These are phyloP conservation scores for Lithophane socia DNA, from an alignment of 2,888 invertebrate genomes.

Conservation along the genomic window DNA sequence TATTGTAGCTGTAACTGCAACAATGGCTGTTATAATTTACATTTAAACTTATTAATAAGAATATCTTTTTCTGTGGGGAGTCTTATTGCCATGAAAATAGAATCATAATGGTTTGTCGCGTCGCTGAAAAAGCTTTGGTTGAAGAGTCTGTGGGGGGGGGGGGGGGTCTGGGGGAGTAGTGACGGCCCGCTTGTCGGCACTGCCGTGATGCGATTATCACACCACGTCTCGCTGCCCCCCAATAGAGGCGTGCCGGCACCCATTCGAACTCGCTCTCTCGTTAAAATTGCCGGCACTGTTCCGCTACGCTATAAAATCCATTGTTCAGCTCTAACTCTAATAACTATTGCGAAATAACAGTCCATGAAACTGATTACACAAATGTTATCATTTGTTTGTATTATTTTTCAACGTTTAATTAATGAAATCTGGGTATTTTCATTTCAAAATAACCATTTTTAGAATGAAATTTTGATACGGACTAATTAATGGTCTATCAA, in stretches of 20 bases:
- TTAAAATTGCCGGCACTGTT: conserved; percentile 88
- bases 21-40: conserved; percentile 69
- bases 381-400: conserved; percentile 36
- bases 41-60: conserved; percentile 82
- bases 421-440: background rate
- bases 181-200: conserved; percentile 73
- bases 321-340: conserved; percentile 88
- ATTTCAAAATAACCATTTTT: background rate
- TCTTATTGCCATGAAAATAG: conserved; percentile 86
- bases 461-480: background rate
- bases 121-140: conserved; percentile 82
- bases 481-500: background rate
- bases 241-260: conserved; percentile 86
- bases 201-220: conserved; percentile 92
- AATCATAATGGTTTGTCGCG: conserved; percentile 88
- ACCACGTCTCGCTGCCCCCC: conserved; percentile 92
- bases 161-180: conserved; percentile 58
- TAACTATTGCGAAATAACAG: conserved; percentile 88
- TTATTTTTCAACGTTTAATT: conserved; percentile 40
- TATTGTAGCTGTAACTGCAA: too few species aligned
- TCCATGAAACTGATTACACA: conserved; percentile 81
- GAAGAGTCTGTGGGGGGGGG: conserved; percentile 71
- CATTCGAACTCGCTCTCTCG: conserved; percentile 85
- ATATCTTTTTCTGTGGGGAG: conserved; percentile 75
- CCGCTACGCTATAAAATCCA: conserved; percentile 86